Percentiles rank a stretch among this genome's conserved stretches.
phyloP scores from a whole-genome alignment of 2,113 vertebrate genomes.

The Castor canadensis region DNA sequence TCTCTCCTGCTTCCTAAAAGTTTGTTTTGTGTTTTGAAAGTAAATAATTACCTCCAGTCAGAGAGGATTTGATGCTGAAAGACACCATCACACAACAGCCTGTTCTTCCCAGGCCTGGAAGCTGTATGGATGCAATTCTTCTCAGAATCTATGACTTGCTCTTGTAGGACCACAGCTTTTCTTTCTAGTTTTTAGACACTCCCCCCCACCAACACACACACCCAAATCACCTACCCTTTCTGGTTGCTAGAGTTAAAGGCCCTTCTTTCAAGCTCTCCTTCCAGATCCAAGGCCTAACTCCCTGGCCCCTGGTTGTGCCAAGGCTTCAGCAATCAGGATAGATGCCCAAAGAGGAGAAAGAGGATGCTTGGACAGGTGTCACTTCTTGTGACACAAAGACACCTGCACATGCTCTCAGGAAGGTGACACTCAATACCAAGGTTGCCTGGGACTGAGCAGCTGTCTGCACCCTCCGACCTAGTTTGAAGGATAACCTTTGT shows the following conservation, averaged over 20 bases:
- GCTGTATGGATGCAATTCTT: constrained; percentile 23
- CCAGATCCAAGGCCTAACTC: not conserved
- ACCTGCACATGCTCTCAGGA: not conserved
- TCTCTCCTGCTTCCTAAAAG: constrained; percentile 12
- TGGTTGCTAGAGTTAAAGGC: not conserved
- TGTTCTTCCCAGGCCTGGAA: constrained; percentile 7
- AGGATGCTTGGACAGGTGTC: not conserved
- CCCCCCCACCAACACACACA: not conserved
- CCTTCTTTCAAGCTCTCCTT: constrained; percentile 7
- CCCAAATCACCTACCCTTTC: not conserved
- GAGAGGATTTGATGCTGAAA: constrained; percentile 57
- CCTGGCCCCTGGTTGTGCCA: not conserved
- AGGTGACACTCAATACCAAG: constrained; percentile 25
- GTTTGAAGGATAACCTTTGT: constrained; percentile 55
- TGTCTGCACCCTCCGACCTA: constrained; percentile 42
- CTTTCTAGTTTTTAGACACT: not conserved
- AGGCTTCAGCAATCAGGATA: not conserved
- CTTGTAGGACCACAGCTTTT: not conserved
- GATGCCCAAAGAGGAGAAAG: not conserved
- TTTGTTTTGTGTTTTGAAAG: constrained; percentile 63
- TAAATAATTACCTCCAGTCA: constrained; percentile 54
- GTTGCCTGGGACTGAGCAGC: not conserved
- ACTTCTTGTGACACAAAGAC: constrained; percentile 35
- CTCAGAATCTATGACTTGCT: not conserved
- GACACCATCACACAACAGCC: constrained; percentile 19